Conservation (phyloP, 1,140 invertebrate genomes). For the Arctopsyche grandis region DNA sequence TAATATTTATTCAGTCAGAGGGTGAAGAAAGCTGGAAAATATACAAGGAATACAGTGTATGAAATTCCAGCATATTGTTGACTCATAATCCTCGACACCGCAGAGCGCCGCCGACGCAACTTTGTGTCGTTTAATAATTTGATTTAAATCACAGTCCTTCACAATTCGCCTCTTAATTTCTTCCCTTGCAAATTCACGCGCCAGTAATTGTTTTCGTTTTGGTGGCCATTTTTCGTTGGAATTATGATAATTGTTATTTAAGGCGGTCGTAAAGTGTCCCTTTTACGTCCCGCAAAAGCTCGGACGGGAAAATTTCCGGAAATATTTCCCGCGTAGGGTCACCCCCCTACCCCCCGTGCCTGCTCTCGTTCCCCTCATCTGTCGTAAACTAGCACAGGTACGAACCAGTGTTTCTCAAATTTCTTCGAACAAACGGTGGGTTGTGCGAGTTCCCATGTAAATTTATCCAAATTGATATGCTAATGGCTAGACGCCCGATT, state of each 20-base stretch:
- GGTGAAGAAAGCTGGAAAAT: too few species aligned
- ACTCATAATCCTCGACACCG: too few species aligned
- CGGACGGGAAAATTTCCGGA: background rate
- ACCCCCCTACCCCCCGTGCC: background rate
- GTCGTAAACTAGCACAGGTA: background rate
- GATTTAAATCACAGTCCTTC: background rate
- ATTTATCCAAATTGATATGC: conserved; percentile 20
- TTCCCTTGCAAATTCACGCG: background rate
- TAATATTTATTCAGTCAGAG: too few species aligned
- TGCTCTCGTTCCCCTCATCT: background rate
- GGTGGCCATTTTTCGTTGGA: conserved; percentile 11
- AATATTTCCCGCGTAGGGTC: too few species aligned
- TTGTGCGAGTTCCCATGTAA: background rate
- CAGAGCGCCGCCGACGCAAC: background rate
- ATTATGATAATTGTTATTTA: conserved; percentile 42
- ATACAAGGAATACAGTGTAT: too few species aligned
- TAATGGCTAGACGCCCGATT: background rate
- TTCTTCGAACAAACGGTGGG: background rate
- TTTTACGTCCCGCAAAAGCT: conserved; percentile 29
- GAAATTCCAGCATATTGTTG: too few species aligned
- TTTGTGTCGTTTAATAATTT: background rate
- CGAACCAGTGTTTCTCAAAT: background rate
- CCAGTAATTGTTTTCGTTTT: conserved; percentile 32
- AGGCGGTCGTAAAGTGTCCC: conserved; percentile 35
- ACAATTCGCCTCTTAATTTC: background rate